phyloP scores from a whole-genome alignment of 2,113 vertebrate genomes.

The Urocitellus parryii region DNA sequence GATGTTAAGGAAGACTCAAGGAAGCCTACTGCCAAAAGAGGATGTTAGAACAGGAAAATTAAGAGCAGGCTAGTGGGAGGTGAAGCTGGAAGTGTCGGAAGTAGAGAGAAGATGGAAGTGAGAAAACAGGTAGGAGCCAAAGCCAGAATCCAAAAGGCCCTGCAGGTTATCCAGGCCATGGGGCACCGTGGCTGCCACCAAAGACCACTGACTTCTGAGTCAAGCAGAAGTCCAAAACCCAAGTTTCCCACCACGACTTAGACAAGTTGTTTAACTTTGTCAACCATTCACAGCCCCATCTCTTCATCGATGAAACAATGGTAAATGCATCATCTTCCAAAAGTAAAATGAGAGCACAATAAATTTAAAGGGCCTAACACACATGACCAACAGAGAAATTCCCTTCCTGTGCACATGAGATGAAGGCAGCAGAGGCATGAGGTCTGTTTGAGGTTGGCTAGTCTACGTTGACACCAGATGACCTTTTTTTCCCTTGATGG shows the following conservation, averaged over 20 bases:
- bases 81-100: background rate
- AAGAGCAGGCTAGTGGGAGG: background rate
- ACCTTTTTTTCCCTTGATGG: background rate
- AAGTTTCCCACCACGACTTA: background rate
- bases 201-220: background rate
- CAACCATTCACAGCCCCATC: background rate
- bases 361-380: background rate
- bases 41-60: background rate
- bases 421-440: background rate
- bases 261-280: background rate
- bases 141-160: background rate
- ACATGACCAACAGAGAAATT: background rate
- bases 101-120: background rate
- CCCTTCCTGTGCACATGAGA: background rate
- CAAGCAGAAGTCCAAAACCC: background rate
- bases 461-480: background rate
- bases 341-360: background rate
- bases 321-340: background rate
- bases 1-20: background rate
- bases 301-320: background rate
- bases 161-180: no score
- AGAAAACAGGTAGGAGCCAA: background rate
- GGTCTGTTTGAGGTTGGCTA: background rate
- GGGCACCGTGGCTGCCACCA: background rate
- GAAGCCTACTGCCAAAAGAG: background rate